A percentile compares a stretch with the other conserved stretches of the same genome.
Conservation (phyloP, 2,113 vertebrate genomes). For the Odontophorus gujanensis region DNA sequence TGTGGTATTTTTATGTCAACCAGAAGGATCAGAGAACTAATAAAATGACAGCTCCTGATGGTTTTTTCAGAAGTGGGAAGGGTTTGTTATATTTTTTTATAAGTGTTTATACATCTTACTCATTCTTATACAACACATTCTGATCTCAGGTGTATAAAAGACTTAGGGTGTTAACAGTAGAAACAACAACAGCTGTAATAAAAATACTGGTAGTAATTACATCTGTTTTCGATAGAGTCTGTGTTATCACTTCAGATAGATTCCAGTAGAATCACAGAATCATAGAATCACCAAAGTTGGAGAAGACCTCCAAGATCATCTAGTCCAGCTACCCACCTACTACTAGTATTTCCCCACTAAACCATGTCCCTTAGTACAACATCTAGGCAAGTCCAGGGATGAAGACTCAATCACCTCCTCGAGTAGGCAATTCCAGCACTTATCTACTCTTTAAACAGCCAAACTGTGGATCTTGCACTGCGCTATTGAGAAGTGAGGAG, state of each 20-base stretch:
- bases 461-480: not conserved
- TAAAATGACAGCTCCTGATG: not conserved
- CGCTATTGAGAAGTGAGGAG: not conserved
- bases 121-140: not conserved
- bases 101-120: not conserved
- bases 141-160: not conserved
- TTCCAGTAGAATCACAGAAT: not conserved
- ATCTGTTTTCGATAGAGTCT: not conserved
- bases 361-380: no score
- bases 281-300: no score
- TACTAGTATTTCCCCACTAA: no score
- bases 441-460: not conserved
- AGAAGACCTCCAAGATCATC: no score
- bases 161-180: not conserved
- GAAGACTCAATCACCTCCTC: no score
- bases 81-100: not conserved
- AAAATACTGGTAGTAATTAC: not conserved
- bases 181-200: not conserved
- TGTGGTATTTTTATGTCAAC: not conserved
- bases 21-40: not conserved
- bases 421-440: no score
- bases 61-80: not conserved
- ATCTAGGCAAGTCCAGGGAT: no score
- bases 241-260: accelerated
- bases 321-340: no score